These are phyloP conservation scores for Gymnorhina tibicen DNA, from an alignment of 2,113 vertebrate species.

Conservation along the genomic window DNA sequence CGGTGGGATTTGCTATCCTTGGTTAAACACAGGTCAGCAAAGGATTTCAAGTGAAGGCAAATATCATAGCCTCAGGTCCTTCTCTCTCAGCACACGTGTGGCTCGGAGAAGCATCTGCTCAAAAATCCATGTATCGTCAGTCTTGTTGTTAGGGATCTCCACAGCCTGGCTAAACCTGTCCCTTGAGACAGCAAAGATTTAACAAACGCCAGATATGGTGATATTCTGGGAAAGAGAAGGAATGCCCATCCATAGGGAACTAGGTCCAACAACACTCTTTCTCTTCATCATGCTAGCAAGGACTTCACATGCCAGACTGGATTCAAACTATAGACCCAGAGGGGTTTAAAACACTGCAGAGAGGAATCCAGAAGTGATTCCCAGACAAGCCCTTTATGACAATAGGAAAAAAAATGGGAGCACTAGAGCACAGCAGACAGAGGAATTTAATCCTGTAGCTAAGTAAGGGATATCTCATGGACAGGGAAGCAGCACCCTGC, in stretches of 20 bases:
- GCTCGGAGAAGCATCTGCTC: not conserved
- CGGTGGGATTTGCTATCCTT: not conserved
- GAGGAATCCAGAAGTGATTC: not conserved
- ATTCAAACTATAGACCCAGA: not conserved
- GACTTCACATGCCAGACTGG: not conserved
- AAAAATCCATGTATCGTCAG: not conserved
- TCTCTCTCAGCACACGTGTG: fast-evolving
- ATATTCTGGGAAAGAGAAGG: not conserved
- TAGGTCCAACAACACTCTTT: not conserved
- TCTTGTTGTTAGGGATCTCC: not conserved
- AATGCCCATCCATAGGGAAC: not conserved
- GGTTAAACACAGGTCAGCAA: not conserved
- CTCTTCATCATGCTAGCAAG: not conserved
- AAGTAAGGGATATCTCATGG: not conserved
- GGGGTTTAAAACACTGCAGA: not conserved
- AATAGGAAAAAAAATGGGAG: not conserved
- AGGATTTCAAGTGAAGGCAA: not conserved
- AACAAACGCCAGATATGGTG: not conserved
- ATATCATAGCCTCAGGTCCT: not conserved
- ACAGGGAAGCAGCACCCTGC: not conserved
- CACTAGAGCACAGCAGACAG: not conserved
- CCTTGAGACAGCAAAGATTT: not conserved
- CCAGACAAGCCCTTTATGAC: not conserved
- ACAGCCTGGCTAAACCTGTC: not conserved
- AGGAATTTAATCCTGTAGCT: not conserved